A percentile compares a stretch with the other conserved stretches of the same genome.
phyloP scores from a whole-genome alignment of 30 jellyfish, hydroid and myxozoan species.

The Aurelia aurita region DNA sequence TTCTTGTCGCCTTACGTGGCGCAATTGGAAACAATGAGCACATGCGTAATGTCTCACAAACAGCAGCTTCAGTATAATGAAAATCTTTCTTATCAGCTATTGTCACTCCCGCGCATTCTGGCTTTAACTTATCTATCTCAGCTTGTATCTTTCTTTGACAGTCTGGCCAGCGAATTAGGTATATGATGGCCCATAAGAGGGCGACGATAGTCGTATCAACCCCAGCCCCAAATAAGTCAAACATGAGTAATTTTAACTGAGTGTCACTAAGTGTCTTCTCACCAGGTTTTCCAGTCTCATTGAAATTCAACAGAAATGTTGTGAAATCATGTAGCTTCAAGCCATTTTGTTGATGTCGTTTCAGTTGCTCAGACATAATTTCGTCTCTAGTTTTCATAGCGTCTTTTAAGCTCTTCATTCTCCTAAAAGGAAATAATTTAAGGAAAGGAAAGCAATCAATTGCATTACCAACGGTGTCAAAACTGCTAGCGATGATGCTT shows the following conservation, averaged over 20 bases:
- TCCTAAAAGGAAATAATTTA: background rate
- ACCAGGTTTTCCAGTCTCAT: too few species aligned
- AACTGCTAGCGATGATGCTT: too few species aligned
- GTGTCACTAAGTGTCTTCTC: too few species aligned
- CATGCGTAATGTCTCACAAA: slow-evolving; percentile 40
- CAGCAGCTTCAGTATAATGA: slow-evolving; percentile 42
- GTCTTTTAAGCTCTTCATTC: background rate
- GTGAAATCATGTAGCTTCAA: background rate
- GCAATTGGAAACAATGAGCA: slow-evolving; percentile 34
- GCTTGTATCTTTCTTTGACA: slow-evolving; percentile 31
- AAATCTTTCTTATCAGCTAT: slow-evolving; percentile 10
- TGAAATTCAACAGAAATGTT: too few species aligned
- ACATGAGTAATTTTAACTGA: too few species aligned
- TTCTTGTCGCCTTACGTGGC: slow-evolving; percentile 52
- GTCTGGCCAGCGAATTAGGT: slow-evolving; percentile 44
- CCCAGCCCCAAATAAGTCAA: too few species aligned
- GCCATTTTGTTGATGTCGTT: background rate
- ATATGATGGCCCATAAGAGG: slow-evolving; percentile 43
- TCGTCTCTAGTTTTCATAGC: slow-evolving; percentile 39
- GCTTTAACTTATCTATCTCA: background rate
- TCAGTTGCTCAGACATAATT: slow-evolving; percentile 19
- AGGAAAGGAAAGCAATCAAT: slow-evolving; percentile 32
- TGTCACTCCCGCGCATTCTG: background rate
- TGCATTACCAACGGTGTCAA: background rate
- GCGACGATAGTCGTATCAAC: background rate